phyloP scores from a whole-genome alignment of 1,140 invertebrate species.

The Temnothorax longispinosus region DNA sequence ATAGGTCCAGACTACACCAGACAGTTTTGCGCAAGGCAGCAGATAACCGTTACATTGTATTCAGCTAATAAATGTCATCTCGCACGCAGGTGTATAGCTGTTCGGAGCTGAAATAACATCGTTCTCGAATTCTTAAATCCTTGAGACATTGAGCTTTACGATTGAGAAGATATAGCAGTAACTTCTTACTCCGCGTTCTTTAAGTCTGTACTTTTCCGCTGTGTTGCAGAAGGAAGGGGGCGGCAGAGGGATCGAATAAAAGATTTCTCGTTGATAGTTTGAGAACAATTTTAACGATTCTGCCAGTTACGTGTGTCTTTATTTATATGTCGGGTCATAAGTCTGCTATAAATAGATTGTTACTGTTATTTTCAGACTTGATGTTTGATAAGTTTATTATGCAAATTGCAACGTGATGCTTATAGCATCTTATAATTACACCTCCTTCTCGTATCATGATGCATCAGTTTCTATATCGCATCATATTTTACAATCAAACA shows the following conservation, averaged over 20 bases:
- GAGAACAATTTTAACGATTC: not conserved
- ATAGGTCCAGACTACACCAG: not conserved
- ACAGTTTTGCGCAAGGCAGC: slow-evolving; percentile 44
- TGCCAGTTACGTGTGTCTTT: not conserved
- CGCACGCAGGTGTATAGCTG: slow-evolving; percentile 51
- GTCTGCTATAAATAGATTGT: not conserved
- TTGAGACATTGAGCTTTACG: slow-evolving; percentile 23
- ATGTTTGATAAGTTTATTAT: not conserved
- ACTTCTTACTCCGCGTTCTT: not conserved
- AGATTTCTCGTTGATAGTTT: not conserved
- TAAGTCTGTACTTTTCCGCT: not conserved
- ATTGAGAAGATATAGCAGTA: not conserved
- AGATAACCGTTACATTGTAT: slow-evolving; percentile 55
- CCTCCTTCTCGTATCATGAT: not conserved
- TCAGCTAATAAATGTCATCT: slow-evolving; percentile 66
- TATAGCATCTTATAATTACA: slow-evolving; percentile 1
- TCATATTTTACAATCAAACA: not conserved
- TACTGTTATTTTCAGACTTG: not conserved
- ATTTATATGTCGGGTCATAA: not conserved
- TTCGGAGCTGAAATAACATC: slow-evolving; percentile 17
- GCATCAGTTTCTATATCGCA: not conserved
- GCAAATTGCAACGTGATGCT: slow-evolving; percentile 2
- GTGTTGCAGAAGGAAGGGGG: not conserved
- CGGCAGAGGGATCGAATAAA: not conserved
- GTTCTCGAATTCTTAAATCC: slow-evolving; percentile 25